Conservation (phyloP, 1,140 invertebrate species). For the Cherax destructor region DNA sequence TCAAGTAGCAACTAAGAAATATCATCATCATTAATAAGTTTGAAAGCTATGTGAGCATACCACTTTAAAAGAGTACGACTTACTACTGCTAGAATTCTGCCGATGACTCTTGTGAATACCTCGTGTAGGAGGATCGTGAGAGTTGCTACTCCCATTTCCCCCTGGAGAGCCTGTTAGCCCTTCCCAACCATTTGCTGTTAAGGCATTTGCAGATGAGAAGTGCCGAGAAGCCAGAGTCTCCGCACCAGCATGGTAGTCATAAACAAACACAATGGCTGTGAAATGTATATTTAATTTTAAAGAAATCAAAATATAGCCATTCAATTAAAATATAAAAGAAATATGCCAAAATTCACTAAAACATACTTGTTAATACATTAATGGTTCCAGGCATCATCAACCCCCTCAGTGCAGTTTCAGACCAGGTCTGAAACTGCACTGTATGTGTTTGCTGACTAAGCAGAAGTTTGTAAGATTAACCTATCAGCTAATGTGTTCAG, state of each 20-base stretch:
- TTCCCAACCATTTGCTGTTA: slow-evolving; percentile 78
- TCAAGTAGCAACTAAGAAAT: no score
- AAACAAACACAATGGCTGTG: slow-evolving; percentile 95
- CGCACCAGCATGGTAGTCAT: slow-evolving; percentile 94
- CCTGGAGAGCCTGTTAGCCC: neutral
- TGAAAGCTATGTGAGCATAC: no score
- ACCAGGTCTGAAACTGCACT: no score
- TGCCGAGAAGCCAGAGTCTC: slow-evolving; percentile 91
- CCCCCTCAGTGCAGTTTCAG: no score
- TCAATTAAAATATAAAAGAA: no score
- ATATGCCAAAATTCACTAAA: no score
- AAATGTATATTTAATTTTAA: slow-evolving; percentile 35
- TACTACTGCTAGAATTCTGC: slow-evolving; percentile 56
- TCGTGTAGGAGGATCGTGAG: slow-evolving; percentile 75
- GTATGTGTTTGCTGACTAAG: no score
- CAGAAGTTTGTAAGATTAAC: no score
- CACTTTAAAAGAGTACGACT: neutral
- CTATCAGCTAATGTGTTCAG: no score
- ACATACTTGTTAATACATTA: no score
- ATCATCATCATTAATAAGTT: no score
- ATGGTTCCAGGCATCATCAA: no score
- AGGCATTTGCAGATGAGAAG: slow-evolving; percentile 86
- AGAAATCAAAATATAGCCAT: neutral
- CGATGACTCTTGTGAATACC: slow-evolving; percentile 56
- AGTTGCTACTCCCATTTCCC: neutral